These are phyloP conservation scores for Alviniconcha strummeri DNA, from an alignment of 2,888 invertebrate species.

Conservation along the genomic window DNA sequence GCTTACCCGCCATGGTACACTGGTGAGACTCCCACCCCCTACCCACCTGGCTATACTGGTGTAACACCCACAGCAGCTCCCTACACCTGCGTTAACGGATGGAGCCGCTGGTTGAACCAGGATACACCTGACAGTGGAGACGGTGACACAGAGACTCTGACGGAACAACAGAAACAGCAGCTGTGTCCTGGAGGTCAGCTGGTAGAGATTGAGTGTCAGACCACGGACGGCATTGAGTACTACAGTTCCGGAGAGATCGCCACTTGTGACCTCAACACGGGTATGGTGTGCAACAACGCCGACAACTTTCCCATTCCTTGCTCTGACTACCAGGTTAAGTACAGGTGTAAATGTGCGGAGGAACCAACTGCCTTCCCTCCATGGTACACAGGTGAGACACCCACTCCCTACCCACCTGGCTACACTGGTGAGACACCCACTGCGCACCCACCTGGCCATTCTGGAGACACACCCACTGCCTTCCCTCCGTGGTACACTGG, in stretches of 20 bases:
- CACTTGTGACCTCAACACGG: conserved; percentile 70
- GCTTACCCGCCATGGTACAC: conserved; percentile 19
- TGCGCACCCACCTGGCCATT: conserved; percentile 53
- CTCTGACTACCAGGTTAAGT: conserved; percentile 66
- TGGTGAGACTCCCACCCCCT: conserved; percentile 16
- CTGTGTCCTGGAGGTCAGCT: conserved; percentile 53
- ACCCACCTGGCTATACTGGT: conserved; percentile 29
- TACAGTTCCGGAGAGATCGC: conserved; percentile 54
- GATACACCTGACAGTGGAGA: conserved; percentile 50
- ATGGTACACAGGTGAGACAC: background rate
- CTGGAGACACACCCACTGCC: conserved; percentile 40
- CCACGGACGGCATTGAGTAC: conserved; percentile 50
- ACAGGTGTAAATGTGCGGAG: conserved; percentile 75
- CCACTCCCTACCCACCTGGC: conserved; percentile 75
- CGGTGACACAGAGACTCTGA: conserved; percentile 53
- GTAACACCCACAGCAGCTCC: conserved; percentile 19
- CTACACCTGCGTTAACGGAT: conserved; percentile 29
- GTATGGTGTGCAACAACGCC: conserved; percentile 79
- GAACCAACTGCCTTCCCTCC: conserved; percentile 17
- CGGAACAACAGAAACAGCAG: conserved; percentile 42
- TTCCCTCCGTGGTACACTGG: background rate
- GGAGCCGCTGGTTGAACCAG: conserved; percentile 56
- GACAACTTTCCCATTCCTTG: conserved; percentile 57
- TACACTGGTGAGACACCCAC: conserved; percentile 78
- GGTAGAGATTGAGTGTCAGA: conserved; percentile 60